These are phyloP conservation scores for Catonia carolina DNA, from an alignment of 2,888 invertebrate genomes.

Conservation along the genomic window DNA sequence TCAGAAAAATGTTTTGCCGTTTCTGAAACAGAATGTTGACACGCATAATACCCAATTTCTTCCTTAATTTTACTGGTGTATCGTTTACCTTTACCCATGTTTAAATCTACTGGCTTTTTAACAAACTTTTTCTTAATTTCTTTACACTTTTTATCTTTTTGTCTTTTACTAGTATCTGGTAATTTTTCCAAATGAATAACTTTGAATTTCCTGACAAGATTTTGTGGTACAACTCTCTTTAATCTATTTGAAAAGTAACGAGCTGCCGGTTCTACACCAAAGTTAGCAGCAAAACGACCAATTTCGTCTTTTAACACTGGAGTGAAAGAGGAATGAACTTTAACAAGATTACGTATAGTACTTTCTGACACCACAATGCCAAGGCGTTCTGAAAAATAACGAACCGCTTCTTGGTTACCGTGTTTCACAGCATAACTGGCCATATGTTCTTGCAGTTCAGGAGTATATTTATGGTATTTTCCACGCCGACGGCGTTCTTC, in stretches of 20 bases:
- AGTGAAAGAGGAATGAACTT: constrained; percentile 25
- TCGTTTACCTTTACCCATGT: constrained; percentile 14
- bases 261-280: constrained; percentile 27
- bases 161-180: not conserved
- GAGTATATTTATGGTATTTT: constrained; percentile 29
- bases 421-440: constrained; percentile 26
- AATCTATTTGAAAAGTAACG: constrained; percentile 26
- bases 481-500: constrained; percentile 26
- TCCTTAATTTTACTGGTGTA: constrained; percentile 25
- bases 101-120: not conserved
- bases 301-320: constrained; percentile 30
- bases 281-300: constrained; percentile 27
- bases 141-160: not conserved
- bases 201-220: constrained; percentile 28
- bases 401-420: constrained; percentile 25
- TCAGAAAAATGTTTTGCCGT: constrained; percentile 23
- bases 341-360: constrained; percentile 29
- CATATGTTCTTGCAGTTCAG: constrained; percentile 29
- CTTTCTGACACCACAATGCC: constrained; percentile 28
- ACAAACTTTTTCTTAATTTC: constrained; percentile 6
- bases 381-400: constrained; percentile 27
- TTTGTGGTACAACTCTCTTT: constrained; percentile 24
- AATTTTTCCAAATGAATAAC: constrained; percentile 13
- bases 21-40: constrained; percentile 22
- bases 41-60: constrained; percentile 23